Base-by-base conservation (phyloP, 1,140 invertebrate species). In the Ips typographus region DNA sequence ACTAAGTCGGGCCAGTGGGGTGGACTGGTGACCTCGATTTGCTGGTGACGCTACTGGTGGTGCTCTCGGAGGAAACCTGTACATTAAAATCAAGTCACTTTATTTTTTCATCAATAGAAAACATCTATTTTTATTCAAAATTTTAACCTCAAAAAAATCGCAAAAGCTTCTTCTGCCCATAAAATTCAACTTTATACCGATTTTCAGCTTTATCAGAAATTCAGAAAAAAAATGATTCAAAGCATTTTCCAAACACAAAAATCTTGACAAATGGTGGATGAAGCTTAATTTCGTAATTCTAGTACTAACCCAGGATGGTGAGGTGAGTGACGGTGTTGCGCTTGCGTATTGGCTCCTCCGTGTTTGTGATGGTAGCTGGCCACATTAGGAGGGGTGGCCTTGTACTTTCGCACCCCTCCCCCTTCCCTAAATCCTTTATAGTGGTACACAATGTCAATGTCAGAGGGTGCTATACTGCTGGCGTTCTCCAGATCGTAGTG, bases 401-500 rank as follows among this genome's bases (percentile, higher is more conserved):
- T 94, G 78, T 94, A 94, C 80, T 94, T 94, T 8, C 92, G 81
- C 68, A 94, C 87, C 8, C 94, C 93, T 7, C 85, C 86, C 1
- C 86, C 87, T 79, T 93, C 90, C 78, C 93, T 81, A 82, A 93
- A 92, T 72, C 95, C 94, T 84, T 97, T 96, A 79, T 98, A 98
- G 79, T 98, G 95, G 76, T 96, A 96, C 1, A 96, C 94, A 68
- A 98, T 94, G 77, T 98, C 96, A 70, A 98, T 97, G 80, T 98
- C 96, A 6, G 94, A 96, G 0, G 96, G 95, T 1, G 96, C 96
- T 72, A 98, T 98, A 0, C 94, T 96, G 79, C 94, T 96, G 1
- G 95, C 94, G 82, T 98, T 98, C 81, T 98, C 96, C 61, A 98
- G 82, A 80, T 98, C 96, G 77, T 98, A 98, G 78, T 96, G 95